Percentiles rank a stretch among this genome's conserved stretches.
Conservation (phyloP, 2,113 vertebrate genomes). For the Nothocercus julius region DNA sequence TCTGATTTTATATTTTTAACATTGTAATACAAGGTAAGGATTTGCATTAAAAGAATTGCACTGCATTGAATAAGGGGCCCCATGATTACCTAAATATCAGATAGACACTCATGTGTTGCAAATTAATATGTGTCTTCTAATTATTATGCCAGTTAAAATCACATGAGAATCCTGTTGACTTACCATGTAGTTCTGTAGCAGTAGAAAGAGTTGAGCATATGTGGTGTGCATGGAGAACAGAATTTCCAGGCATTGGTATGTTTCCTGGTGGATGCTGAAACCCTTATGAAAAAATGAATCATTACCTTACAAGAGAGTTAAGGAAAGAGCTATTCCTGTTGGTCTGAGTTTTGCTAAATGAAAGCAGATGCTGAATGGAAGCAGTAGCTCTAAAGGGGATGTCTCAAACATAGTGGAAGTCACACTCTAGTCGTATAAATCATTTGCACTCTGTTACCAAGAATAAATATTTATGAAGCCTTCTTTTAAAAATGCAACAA, state of each 20-base stretch:
- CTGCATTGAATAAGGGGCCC: neutral
- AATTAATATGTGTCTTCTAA: neutral
- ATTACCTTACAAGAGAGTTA: neutral
- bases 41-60: neutral
- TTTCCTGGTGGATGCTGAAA: neutral
- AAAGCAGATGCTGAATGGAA: neutral
- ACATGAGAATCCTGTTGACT: neutral
- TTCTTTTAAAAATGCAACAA: neutral
- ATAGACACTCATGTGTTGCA: neutral
- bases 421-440: neutral
- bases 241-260: neutral
- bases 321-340: neutral
- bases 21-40: neutral
- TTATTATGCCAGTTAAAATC: neutral
- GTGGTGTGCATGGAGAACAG: neutral
- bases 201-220: neutral
- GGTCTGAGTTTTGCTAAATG: neutral
- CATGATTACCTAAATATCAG: neutral
- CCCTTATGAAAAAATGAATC: neutral
- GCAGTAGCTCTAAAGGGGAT: neutral
- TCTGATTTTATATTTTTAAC: neutral
- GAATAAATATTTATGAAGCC: constrained; percentile 36
- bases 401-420: neutral
- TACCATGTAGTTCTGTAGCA: neutral
- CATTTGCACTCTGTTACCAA: neutral